Conservation (phyloP, 1,140 invertebrate species). For the Cotesia glomerata region DNA sequence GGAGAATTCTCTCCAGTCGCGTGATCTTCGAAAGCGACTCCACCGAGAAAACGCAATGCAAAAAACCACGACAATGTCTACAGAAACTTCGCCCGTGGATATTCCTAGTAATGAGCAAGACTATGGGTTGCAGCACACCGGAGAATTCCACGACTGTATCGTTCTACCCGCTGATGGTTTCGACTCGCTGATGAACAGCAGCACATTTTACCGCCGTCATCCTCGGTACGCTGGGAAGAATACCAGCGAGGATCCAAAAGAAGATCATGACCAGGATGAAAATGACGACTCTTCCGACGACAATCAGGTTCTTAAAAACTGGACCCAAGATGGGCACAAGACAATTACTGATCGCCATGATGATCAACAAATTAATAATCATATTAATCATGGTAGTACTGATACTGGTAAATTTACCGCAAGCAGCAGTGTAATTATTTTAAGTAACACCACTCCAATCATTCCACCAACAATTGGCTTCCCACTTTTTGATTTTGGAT, state of each 20-base stretch:
- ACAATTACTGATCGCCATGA: not conserved
- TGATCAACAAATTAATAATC: not conserved
- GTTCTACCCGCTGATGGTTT: slow-evolving; percentile 43
- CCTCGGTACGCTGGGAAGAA: not conserved
- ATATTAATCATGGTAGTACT: not conserved
- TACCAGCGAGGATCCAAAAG: not conserved
- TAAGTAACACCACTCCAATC: not conserved
- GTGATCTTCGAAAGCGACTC: slow-evolving; percentile 34
- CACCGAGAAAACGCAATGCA: slow-evolving; percentile 43
- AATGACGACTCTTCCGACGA: not conserved
- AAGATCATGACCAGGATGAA: not conserved
- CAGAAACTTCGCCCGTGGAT: slow-evolving; percentile 15
- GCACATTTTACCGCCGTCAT: not conserved
- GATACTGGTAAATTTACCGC: not conserved
- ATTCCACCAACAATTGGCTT: no score
- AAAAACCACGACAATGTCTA: slow-evolving; percentile 37
- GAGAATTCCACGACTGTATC: slow-evolving; percentile 58
- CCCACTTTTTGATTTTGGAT: no score
- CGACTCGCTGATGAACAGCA: slow-evolving; percentile 18
- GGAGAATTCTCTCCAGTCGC: not conserved
- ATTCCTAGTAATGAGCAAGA: slow-evolving; percentile 32
- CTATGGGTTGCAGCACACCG: slow-evolving; percentile 47
- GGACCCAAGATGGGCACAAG: not conserved
- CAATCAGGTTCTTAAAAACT: not conserved
- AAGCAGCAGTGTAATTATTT: not conserved